phyloP scores from a whole-genome alignment of 2,888 invertebrate species.

The Homarus gammarus region DNA sequence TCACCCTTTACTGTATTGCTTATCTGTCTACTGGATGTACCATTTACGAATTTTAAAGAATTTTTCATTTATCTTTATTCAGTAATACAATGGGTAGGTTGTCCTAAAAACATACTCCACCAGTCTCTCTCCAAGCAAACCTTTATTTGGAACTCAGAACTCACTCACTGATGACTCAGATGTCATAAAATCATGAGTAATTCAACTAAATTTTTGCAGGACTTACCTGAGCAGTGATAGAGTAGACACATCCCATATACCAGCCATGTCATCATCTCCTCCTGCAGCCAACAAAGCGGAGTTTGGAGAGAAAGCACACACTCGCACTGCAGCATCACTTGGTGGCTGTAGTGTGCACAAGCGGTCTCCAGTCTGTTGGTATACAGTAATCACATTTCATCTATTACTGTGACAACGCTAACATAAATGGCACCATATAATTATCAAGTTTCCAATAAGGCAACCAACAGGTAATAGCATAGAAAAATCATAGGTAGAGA shows the following conservation, averaged over 20 bases:
- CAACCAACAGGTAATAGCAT: too few relatives aligned
- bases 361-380: conserved; percentile 81
- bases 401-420: neutral
- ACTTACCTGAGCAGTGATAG: conserved; percentile 83
- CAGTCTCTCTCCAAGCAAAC: neutral
- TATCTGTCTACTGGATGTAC: too few relatives aligned
- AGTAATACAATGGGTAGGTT: too few relatives aligned
- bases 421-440: too few relatives aligned
- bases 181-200: too few relatives aligned
- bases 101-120: neutral
- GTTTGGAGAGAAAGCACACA: conserved; percentile 85
- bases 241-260: conserved; percentile 82
- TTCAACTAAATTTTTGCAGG: too few relatives aligned
- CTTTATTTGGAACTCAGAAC: neutral
- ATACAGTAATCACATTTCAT: conserved; percentile 25
- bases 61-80: too few relatives aligned
- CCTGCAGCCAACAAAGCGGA: conserved; percentile 85
- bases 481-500: too few relatives aligned
- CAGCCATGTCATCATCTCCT: conserved; percentile 85
- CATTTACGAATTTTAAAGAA: too few relatives aligned
- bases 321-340: conserved; percentile 83
- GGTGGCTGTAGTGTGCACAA: conserved; percentile 85
- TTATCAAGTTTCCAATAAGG: neutral
- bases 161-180: neutral
- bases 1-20: too few relatives aligned